Evolutionary conservation across 2,888 invertebrate genomes (phyloP), one percentile per base, ranked within the genome.

Genomic region (Epirrhoe tristata): DNA sequence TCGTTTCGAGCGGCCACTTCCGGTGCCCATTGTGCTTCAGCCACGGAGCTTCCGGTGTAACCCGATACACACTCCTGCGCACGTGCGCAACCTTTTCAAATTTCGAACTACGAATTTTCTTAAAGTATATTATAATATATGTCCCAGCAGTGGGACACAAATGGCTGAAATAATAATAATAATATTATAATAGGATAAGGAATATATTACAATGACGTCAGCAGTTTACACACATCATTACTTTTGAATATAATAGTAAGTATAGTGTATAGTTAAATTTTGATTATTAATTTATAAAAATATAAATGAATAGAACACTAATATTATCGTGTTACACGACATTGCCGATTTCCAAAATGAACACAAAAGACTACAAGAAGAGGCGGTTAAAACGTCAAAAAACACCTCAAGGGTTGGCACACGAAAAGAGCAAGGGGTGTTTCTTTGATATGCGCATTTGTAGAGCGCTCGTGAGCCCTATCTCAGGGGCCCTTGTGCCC

Each of bases 1-100:
- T 89, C 89, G 86, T 83, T 89, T 89, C 84, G 84, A 93, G 93
- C 88, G 87, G 91, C 93, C 93, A 93, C 93, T 90, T 93, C 93
- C 93, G 91, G 91, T 83, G 77, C 79, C 87, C 88, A 93, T 93
- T 93, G 91, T 93, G 85, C 87, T 86, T 87, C 87, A 84, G 85
- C 88, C 82, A 84, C 82, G 81, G 79, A 81, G 81, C 89, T 93
- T 93, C 93, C 93, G 93, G 91, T 83, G 91, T 89, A 93, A 93
- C 93, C 87, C 92, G 93, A 93, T 92, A 91, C 88, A 84, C 88
- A 91, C 93, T 93, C 93, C 87, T 87, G 93, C 93, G 93, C 93
- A 93, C 93, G 93, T 93, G 93, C 93, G 93, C 87, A 82, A 86
- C 88, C 91, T 91, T 92, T 90, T 90, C 88, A 88, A 89, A 90